These are phyloP conservation scores for Melanotus villosus DNA, from an alignment of 2,888 invertebrate genomes.

Conservation along the genomic window DNA sequence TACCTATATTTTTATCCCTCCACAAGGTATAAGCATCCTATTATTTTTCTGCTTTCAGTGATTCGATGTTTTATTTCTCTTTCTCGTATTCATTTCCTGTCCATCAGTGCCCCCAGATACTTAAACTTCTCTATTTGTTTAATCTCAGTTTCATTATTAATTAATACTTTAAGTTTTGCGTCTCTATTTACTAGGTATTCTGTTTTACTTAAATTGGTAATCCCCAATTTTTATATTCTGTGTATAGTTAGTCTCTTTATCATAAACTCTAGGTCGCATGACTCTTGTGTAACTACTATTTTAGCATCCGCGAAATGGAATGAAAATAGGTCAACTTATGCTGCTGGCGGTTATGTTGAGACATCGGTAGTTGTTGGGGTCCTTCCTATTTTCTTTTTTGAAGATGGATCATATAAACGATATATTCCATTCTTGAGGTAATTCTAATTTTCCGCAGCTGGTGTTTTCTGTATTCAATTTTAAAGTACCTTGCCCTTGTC, in stretches of 20 bases:
- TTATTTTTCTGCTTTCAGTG: neutral
- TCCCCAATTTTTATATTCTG: neutral
- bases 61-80: constrained; percentile 7
- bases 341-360: too few species aligned
- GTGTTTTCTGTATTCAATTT: too few species aligned
- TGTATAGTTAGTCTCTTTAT: neutral
- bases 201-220: neutral
- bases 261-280: neutral
- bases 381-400: too few species aligned
- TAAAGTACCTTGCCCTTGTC: too few species aligned
- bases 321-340: too few species aligned
- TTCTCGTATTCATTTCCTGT: neutral
- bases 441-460: too few species aligned
- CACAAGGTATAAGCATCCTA: neutral
- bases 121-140: neutral
- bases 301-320: too few species aligned
- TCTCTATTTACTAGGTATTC: neutral
- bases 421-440: too few species aligned
- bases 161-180: neutral
- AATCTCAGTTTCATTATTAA: neutral
- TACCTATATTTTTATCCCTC: neutral
- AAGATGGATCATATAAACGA: too few species aligned
- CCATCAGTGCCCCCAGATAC: neutral
- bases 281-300: too few species aligned
- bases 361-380: too few species aligned